Evolutionary conservation across 2,888 invertebrate genomes (phyloP).

Genomic region (Gastracanthus pulcherrimus): DNA sequence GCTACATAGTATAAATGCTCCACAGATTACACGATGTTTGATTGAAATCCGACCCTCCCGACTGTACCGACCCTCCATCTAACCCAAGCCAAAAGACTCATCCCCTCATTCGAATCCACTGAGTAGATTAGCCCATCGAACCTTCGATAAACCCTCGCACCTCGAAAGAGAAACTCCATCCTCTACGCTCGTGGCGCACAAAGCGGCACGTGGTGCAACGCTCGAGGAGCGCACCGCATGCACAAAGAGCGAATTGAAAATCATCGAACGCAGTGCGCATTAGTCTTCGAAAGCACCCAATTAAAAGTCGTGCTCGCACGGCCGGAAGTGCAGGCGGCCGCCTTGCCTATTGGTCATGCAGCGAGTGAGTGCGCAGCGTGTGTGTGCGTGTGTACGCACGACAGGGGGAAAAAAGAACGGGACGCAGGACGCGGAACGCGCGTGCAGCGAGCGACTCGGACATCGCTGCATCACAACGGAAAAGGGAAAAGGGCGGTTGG

Average conservation of each 20-base stretch:
- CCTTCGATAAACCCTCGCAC: background rate
- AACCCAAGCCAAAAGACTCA: too few species aligned
- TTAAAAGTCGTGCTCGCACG: slow-evolving; percentile 40
- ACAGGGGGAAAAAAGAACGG: slow-evolving; percentile 17
- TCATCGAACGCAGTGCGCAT: slow-evolving; percentile 30
- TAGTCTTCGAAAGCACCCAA: slow-evolving; percentile 26
- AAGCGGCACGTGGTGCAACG: background rate
- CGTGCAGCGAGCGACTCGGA: too few species aligned
- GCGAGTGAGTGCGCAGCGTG: background rate
- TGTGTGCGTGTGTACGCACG: background rate
- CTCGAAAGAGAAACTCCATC: too few species aligned
- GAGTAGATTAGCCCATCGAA: background rate
- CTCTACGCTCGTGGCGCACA: too few species aligned
- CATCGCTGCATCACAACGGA: background rate
- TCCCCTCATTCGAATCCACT: too few species aligned
- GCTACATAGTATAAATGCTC: too few species aligned
- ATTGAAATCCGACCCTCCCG: too few species aligned
- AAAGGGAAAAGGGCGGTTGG: background rate
- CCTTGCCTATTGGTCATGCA: slow-evolving; percentile 29
- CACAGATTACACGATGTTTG: too few species aligned
- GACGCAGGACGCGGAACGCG: slow-evolving; percentile 25
- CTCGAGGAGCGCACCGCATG: background rate
- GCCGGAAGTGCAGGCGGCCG: slow-evolving; percentile 41
- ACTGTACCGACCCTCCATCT: too few species aligned
- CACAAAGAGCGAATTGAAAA: slow-evolving; percentile 27